Evolutionary conservation across 2,888 invertebrate genomes (phyloP).

Genomic region (Chloromyia formosa): DNA sequence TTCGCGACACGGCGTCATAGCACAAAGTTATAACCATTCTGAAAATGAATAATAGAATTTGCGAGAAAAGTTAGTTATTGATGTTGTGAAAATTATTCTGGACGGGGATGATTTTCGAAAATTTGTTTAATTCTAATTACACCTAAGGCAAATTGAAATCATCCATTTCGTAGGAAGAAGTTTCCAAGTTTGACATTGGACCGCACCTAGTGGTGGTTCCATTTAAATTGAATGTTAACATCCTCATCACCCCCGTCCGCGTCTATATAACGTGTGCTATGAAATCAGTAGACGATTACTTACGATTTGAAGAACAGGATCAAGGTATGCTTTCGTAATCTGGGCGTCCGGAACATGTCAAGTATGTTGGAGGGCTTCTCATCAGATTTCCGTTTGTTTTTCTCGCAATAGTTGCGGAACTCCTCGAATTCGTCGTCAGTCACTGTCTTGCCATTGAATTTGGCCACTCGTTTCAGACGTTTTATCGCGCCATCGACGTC

Average conservation of each 20-base stretch:
- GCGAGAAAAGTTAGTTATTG: slow-evolving; percentile 53
- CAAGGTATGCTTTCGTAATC: slow-evolving; percentile 65
- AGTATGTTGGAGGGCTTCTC: slow-evolving; percentile 60
- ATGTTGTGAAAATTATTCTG: background rate
- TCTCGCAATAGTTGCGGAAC: slow-evolving; percentile 62
- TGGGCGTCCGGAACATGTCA: slow-evolving; percentile 67
- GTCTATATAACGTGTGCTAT: background rate
- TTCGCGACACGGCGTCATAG: slow-evolving; percentile 70
- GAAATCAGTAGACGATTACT: too few relatives aligned
- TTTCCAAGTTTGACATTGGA: background rate
- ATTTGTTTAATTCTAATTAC: too few relatives aligned
- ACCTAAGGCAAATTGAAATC: slow-evolving; percentile 9
- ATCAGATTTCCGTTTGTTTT: slow-evolving; percentile 53
- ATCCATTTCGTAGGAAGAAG: background rate
- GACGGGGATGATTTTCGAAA: too few relatives aligned
- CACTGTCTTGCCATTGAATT: slow-evolving; percentile 65
- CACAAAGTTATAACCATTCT: slow-evolving; percentile 71
- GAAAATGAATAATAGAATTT: slow-evolving; percentile 10
- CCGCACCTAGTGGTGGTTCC: too few relatives aligned
- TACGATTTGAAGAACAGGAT: slow-evolving; percentile 70
- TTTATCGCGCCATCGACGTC: slow-evolving; percentile 66
- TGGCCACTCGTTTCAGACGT: slow-evolving; percentile 67
- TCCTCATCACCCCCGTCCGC: too few relatives aligned
- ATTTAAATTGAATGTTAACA: too few relatives aligned
- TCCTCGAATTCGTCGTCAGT: slow-evolving; percentile 62